Base-by-base conservation (phyloP, 2,797 vertebrate species). In the Siniperca undulata region DNA sequence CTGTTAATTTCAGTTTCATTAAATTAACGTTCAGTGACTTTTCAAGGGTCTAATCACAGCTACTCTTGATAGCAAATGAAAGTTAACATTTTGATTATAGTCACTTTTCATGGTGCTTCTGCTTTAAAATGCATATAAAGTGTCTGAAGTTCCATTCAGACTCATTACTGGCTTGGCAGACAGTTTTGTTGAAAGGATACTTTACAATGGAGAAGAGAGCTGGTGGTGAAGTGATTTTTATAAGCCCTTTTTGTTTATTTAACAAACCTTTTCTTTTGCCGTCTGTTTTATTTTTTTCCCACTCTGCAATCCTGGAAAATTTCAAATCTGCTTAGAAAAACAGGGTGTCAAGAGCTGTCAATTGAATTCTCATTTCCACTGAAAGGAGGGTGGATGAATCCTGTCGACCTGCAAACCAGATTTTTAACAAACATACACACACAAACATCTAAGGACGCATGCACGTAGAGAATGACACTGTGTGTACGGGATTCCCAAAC, bases 401-500 rank as follows among this genome's bases (percentile, higher is more conserved):
- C 73, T 27, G 78, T 77, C 67, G 71, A 73, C 72, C 68, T 53
- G 70, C 62, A 78, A 69, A 69, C 76, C 66, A 50, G 6, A 22
- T 40, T 13, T 74, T 60, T 70, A 12, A 17, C 1, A 65, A 2
- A 55, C 27, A 58, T 3, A 61, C 42, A 60, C 17, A 78, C 38
- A 74, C 58, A 62, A 27, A 40, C 56, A 73, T 50, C 59, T 10
- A 8, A 14, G n/a, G 27, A 55, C 27, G 12, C 36, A 65, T 40
- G 16, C 40, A 72, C 22, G 16, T 12, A 27, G 48, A 70, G 19
- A 53, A 24, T 3, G 6, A 50, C 72, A 38, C 7, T 19, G 70
- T 76, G 81, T 72, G 58, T 34, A 3, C 0, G 77, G 89, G 85
- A 82, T 90, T 91, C 82, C 89, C 86, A 44, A 80, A 84, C 82